These are phyloP conservation scores for Fragum whitleyi DNA, from an alignment of 2,888 invertebrate species.

Conservation along the genomic window DNA sequence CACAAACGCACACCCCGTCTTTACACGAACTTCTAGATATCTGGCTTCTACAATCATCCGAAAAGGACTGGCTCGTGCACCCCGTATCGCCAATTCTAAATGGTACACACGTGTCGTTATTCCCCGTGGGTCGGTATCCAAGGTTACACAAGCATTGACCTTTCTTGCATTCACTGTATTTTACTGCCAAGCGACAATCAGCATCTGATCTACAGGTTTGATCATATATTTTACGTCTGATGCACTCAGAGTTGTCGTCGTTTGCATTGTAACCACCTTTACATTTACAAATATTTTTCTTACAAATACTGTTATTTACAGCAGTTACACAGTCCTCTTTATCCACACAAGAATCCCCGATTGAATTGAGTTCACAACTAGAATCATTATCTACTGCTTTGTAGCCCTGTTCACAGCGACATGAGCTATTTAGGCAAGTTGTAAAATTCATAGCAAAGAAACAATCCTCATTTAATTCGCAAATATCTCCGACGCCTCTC, in stretches of 20 bases:
- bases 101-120: slow-evolving; percentile 56
- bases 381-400: slow-evolving; percentile 20
- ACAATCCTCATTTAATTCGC: slow-evolving; percentile 48
- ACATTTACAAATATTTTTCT: slow-evolving; percentile 41
- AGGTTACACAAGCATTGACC: slow-evolving; percentile 63
- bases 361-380: slow-evolving; percentile 45
- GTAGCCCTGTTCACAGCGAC: slow-evolving; percentile 52
- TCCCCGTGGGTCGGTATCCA: slow-evolving; percentile 54
- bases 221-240: slow-evolving; percentile 56
- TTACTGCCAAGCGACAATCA: slow-evolving; percentile 67
- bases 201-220: slow-evolving; percentile 51
- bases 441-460: slow-evolving; percentile 41
- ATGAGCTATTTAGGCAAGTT: slow-evolving; percentile 48
- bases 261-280: slow-evolving; percentile 38
- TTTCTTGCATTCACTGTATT: slow-evolving; percentile 59
- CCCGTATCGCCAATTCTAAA: slow-evolving; percentile 62
- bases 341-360: slow-evolving; percentile 46
- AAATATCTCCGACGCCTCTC: slow-evolving; percentile 39
- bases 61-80: slow-evolving; percentile 32
- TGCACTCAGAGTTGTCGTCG: slow-evolving; percentile 36
- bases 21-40: slow-evolving; percentile 43
- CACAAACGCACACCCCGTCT: slow-evolving; percentile 42
- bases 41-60: slow-evolving; percentile 55
- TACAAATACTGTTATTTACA: slow-evolving; percentile 50
- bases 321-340: slow-evolving; percentile 51